Evolutionary conservation across 2,888 invertebrate species (phyloP).

Genomic region (Apamea crenata): DNA sequence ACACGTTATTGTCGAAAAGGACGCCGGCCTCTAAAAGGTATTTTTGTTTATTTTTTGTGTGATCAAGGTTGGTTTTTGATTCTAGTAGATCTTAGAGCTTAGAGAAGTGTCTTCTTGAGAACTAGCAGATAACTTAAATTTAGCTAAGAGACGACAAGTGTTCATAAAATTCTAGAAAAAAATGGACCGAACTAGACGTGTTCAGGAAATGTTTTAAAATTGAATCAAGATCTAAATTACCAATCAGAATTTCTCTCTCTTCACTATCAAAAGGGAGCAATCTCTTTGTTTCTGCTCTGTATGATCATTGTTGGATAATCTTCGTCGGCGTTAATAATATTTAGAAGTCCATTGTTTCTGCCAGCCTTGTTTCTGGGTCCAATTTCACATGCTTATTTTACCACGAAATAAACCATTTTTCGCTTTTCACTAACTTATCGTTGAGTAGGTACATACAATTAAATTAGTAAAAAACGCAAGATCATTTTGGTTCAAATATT

Average conservation of each 20-base stretch:
- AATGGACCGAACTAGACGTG: neutral
- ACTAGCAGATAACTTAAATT: neutral
- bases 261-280: neutral
- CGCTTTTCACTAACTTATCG: neutral
- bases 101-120: neutral
- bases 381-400: neutral
- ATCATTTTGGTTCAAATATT: neutral
- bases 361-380: neutral
- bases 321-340: neutral
- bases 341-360: slow-evolving; percentile 1
- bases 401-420: neutral
- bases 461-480: neutral
- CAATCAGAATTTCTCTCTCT: neutral
- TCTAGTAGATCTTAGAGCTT: neutral
- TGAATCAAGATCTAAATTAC: neutral
- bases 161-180: neutral
- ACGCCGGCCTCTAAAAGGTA: slow-evolving; percentile 89
- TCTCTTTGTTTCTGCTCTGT: neutral
- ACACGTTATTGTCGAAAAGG: slow-evolving; percentile 86
- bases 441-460: too few relatives aligned
- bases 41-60: slow-evolving; percentile 69
- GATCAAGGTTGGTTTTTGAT: slow-evolving; percentile 16
- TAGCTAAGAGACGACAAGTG: too few relatives aligned
- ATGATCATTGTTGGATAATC: neutral
- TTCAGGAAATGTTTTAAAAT: slow-evolving; percentile 1